Base-by-base conservation (phyloP, 1,140 invertebrate genomes). In the Drosophila cardini region DNA sequence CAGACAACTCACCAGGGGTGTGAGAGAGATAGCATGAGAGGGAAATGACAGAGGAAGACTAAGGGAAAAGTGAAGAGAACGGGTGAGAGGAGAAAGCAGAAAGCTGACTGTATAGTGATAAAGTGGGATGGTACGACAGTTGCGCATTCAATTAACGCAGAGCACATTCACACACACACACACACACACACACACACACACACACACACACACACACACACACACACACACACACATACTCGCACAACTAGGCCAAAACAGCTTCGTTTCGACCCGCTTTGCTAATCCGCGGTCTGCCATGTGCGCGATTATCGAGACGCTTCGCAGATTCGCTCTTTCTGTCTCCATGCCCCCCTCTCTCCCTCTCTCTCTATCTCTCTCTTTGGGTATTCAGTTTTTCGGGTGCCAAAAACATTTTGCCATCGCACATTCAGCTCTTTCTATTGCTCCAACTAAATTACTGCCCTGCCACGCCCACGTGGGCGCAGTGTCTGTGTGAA, bases 71-170 rank as follows among this genome's bases (percentile, higher is more conserved):
- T 7, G 3, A 7, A 46, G 48, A 30, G 8, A n/a, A 9, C 2
- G 10, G 34, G 53, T 26, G 21, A 26, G 48, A 1, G 11, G 15
- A 10, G 38, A 11, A 30, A 13, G 21, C 18, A 16, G 11, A 40
- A 7, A 42, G 64, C 72, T 58, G 55, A 18, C 30, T 60, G 64
- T 13, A 13, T 50, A 42, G 50, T 70, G 58, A 53, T 70, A 70
- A 56, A 71, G 50, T 48, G 50, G 64, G 64, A 62, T 68, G 45
- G 65, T 60, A 78, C 83, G 67, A 87, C 82, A 85, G 82, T 85
- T 85, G 78, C 83, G 82, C 82, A 85, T 87, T 90, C 85, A 84
- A 85, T 80, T 85, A 85, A 87, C 82, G 75, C 71, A 82, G 45
- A 69, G 63, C 48, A 40, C 36, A 45, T 43, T 42, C 40, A 46